Conservation (phyloP, 2,113 vertebrate species). For the Onychostoma macrolepis region DNA sequence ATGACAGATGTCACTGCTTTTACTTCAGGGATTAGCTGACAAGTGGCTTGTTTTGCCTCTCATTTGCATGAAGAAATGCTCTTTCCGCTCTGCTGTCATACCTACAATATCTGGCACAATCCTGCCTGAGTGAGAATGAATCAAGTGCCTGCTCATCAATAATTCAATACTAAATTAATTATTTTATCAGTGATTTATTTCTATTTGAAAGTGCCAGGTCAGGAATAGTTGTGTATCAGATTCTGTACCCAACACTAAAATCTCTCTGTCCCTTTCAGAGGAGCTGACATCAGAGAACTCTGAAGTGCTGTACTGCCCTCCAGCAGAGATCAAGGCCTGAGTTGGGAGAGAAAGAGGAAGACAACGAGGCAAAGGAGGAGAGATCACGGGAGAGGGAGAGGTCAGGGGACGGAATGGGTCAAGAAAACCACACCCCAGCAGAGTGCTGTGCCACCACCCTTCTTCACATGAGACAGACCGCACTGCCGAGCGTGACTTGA, state of each 20-base stretch:
- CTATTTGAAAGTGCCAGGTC: background rate
- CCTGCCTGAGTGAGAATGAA: background rate
- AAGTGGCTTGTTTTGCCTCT: background rate
- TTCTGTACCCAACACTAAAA: background rate
- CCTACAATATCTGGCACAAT: background rate
- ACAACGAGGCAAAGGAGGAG: conserved; percentile 61
- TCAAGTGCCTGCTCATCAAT: background rate
- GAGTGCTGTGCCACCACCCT: conserved; percentile 58
- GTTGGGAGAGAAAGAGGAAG: conserved; percentile 21
- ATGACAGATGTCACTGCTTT: background rate
- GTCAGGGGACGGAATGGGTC: conserved; percentile 39
- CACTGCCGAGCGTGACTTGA: conserved; percentile 39
- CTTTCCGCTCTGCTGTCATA: background rate
- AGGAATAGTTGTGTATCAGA: background rate
- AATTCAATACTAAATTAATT: background rate
- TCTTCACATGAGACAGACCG: conserved; percentile 45
- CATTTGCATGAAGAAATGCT: background rate
- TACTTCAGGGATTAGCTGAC: background rate
- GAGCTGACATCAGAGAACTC: conserved; percentile 92
- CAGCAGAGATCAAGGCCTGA: conserved; percentile 95
- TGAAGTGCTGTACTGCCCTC: conserved; percentile 84
- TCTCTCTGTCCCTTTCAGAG: conserved; percentile 74
- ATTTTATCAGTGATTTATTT: background rate
- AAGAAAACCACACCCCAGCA: conserved; percentile 50
- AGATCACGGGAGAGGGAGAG: conserved; percentile 38